A percentile compares a stretch with the other conserved stretches of the same genome.
Evolutionary conservation across 2,113 vertebrate species (phyloP).

Genomic region (Trichomycterus rosablanca): DNA sequence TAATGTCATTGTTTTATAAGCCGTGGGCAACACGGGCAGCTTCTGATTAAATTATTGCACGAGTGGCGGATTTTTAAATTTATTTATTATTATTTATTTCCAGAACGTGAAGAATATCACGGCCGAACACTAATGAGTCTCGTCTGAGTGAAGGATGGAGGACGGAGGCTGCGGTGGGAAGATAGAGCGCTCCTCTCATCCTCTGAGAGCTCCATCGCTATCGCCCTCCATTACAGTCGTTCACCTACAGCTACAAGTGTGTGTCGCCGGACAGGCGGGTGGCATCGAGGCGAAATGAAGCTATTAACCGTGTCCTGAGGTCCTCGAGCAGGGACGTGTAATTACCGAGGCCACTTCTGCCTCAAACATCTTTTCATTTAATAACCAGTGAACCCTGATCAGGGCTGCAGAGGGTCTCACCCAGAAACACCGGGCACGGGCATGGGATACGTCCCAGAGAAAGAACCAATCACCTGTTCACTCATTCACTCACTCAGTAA

Average conservation of each 20-base stretch:
- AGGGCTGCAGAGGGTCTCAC: no score
- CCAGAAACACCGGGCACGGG: no score
- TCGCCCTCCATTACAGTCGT: constrained; percentile 24
- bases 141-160: constrained; percentile 16
- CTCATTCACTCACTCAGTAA: no score
- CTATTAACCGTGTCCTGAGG: not conserved
- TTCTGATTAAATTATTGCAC: constrained; percentile 29
- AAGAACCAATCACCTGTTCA: no score
- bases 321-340: not conserved
- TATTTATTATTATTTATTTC: no score
- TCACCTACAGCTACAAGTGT: constrained; percentile 9
- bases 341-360: not conserved
- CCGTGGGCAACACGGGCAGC: constrained; percentile 23
- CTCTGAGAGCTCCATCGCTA: constrained; percentile 14
- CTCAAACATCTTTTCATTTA: no score
- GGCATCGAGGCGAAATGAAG: constrained; percentile 3
- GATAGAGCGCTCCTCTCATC: constrained; percentile 34
- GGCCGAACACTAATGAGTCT: constrained; percentile 44
- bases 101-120: constrained; percentile 35
- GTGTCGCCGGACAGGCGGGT: not conserved
- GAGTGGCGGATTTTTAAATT: constrained; percentile 29
- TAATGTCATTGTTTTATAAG: constrained; percentile 16
- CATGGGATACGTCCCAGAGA: no score
- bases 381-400: no score
- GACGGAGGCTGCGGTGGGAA: constrained; percentile 35